Evolutionary conservation across 2,888 invertebrate species (phyloP), one percentile per base, ranked within the genome.

Genomic region (Caenorhabditis virilis): DNA sequence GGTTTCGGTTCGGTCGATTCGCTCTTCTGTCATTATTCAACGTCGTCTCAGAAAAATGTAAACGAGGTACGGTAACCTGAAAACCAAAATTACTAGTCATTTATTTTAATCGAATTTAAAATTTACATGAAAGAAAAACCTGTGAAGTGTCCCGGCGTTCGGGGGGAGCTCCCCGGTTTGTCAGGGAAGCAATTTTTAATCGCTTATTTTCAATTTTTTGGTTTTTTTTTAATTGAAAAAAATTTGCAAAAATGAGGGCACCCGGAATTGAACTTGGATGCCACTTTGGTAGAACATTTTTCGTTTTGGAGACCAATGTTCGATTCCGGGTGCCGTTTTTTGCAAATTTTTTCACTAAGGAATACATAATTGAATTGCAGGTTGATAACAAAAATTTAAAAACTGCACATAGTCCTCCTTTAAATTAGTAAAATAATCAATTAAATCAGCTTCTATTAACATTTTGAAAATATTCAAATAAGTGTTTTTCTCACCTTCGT

Each of bases 1-100:
- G 98, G 86, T 98, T 97, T 0, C 97, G 97, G 86, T 98, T 98
- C 0, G 97, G 97, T 68, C 95, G 91, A 0, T 95, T 95, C 82
- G 95, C 95, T 86, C 97, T 97, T 42, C 97, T 88, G 94, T 97
- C 97, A 83, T 98, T 98, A 84, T 97, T 97, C 80, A 93, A 91
- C 0, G 98, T 98, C 0, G 98, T 98, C 85, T 97, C 97, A 47
- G 94, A 93, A 85, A 97, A 98, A 86, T 98, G 98, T 3, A 98
- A 87, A 7, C 97, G 88, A 0, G 95, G 95, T 0, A 97, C 94
- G 0, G 95, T 97, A 55, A 93, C 89, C 41, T 41, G 41, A 18
- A 41, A 22, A 41, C 7, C 33, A 33, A 9, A 33, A 9, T 11
- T 33, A 11, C 7, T 33, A 11, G 33, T 33, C 13, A 33, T n/a